A percentile compares a stretch with the other conserved stretches of the same genome.
Conservation (phyloP, 2,888 invertebrate genomes). For the Acronicta alni region DNA sequence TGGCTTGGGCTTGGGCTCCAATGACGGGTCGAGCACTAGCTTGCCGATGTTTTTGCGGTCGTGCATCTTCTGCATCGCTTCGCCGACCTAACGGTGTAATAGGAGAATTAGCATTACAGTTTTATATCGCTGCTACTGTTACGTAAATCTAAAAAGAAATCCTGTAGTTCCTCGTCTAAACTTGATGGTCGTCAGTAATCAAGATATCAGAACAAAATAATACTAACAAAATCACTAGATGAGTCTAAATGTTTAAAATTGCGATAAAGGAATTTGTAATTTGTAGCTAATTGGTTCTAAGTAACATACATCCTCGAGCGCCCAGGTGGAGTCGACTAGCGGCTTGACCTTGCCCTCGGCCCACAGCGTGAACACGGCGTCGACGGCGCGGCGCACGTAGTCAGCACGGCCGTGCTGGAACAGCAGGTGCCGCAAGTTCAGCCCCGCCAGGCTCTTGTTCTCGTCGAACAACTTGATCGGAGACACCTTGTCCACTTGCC, state of each 20-base stretch:
- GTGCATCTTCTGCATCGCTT: slow-evolving; percentile 98
- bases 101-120: neutral
- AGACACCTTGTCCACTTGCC: slow-evolving; percentile 97
- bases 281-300: neutral
- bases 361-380: slow-evolving; percentile 93
- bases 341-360: slow-evolving; percentile 94
- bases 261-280: neutral
- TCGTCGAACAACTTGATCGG: slow-evolving; percentile 96
- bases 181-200: too few relatives aligned
- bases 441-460: slow-evolving; percentile 94
- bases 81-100: slow-evolving; percentile 90
- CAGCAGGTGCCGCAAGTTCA: slow-evolving; percentile 95
- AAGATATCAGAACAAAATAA: too few relatives aligned
- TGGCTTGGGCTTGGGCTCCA: slow-evolving; percentile 94
- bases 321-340: slow-evolving; percentile 95
- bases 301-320: slow-evolving; percentile 94
- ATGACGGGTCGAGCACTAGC: slow-evolving; percentile 94
- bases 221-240: too few relatives aligned
- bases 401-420: slow-evolving; percentile 93
- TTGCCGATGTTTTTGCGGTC: slow-evolving; percentile 97
- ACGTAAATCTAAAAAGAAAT: too few relatives aligned
- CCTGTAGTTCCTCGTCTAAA: too few relatives aligned
- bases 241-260: too few relatives aligned
- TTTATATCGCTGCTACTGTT: too few relatives aligned
- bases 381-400: slow-evolving; percentile 92